Evolutionary conservation across 2,888 invertebrate genomes (phyloP).

Genomic region (Scaptomyza reducta): DNA sequence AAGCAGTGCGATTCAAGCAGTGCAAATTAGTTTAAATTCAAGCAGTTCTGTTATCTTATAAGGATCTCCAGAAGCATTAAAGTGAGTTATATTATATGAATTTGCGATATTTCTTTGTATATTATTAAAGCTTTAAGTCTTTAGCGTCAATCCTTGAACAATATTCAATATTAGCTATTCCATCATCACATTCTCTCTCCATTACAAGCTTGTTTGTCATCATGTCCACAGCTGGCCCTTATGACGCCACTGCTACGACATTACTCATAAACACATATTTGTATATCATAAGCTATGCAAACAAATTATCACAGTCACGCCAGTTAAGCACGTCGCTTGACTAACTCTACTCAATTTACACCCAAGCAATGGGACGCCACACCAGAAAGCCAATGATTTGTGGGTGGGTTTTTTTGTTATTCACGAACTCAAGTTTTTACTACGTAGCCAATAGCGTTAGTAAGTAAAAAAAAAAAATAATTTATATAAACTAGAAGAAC

Average conservation of each 20-base stretch:
- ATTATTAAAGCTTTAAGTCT: not conserved
- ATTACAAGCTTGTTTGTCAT: too few species aligned
- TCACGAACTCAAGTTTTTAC: constrained; percentile 13
- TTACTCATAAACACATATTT: constrained; percentile 42
- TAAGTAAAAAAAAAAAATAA: too few species aligned
- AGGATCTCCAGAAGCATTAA: too few species aligned
- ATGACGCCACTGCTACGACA: constrained; percentile 72
- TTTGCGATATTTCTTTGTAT: not conserved
- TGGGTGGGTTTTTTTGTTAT: constrained; percentile 14
- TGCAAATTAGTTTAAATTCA: too few species aligned
- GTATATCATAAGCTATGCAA: constrained; percentile 41
- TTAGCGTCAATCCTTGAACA: constrained; percentile 12
- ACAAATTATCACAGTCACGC: constrained; percentile 73
- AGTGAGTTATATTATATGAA: too few species aligned
- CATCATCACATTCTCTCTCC: constrained; percentile 3
- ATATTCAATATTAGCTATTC: constrained; percentile 27
- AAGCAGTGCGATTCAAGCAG: not conserved
- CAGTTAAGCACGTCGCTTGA: constrained; percentile 49
- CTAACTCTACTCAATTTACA: constrained; percentile 13
- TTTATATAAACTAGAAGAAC: too few species aligned
- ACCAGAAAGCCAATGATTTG: constrained; percentile 3
- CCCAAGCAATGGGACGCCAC: not conserved
- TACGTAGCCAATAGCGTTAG: too few species aligned
- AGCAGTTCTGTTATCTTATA: too few species aligned
- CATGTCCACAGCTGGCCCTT: constrained; percentile 24